Conservation (phyloP, 2,797 vertebrate species). For the Anguilla marmorata region DNA sequence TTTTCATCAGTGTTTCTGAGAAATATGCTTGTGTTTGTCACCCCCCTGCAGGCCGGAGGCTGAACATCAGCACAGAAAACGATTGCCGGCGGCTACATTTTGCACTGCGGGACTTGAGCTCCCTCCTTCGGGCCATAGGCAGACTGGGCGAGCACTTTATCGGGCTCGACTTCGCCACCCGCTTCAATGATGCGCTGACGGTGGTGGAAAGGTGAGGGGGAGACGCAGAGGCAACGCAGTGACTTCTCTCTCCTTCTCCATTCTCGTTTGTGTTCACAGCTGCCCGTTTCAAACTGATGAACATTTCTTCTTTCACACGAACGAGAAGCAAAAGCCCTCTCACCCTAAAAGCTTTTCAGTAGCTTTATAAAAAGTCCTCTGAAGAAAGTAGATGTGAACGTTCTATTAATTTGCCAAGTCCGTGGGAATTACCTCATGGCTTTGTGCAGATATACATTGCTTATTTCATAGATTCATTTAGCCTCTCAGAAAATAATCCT, state of each 20-base stretch:
- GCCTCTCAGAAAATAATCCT: neutral
- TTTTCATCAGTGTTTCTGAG: neutral
- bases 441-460: neutral
- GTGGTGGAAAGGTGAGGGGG: slow-evolving; percentile 89
- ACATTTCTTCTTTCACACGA: neutral
- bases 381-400: neutral
- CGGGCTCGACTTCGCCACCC: slow-evolving; percentile 85
- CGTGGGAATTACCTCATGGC: neutral
- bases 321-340: neutral
- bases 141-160: slow-evolving; percentile 93
- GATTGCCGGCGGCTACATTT: slow-evolving; percentile 94
- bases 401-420: neutral
- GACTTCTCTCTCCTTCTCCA: neutral
- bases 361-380: neutral
- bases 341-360: neutral
- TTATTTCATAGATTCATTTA: neutral
- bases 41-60: slow-evolving; percentile 76
- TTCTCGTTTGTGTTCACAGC: neutral
- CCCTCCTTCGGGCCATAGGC: slow-evolving; percentile 90
- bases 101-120: slow-evolving; percentile 92
- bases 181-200: slow-evolving; percentile 88
- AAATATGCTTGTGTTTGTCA: neutral
- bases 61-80: slow-evolving; percentile 93
- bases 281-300: neutral
- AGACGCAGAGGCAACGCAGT: neutral